These are phyloP conservation scores for Poecile montanus DNA, from an alignment of 2,797 vertebrate species.

Conservation along the genomic window DNA sequence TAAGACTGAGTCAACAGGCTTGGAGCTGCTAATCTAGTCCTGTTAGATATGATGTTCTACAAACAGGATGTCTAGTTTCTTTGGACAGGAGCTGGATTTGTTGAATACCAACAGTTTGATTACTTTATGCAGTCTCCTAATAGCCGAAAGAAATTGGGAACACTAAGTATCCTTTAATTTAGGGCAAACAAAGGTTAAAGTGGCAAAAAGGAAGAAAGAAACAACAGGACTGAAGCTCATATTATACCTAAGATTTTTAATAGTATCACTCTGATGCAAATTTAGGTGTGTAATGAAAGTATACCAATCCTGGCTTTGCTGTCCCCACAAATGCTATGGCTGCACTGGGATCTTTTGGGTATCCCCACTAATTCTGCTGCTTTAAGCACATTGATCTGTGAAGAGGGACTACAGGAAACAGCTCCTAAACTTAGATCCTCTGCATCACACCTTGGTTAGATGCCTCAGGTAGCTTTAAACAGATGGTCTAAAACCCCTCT, in stretches of 20 bases:
- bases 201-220: background rate
- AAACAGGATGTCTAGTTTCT: slow-evolving; percentile 63
- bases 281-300: background rate
- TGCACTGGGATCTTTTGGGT: background rate
- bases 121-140: slow-evolving; percentile 44
- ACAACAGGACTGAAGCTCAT: background rate
- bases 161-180: slow-evolving; percentile 48
- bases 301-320: background rate
- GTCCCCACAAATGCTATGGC: background rate
- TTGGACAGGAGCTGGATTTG: slow-evolving; percentile 25
- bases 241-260: background rate
- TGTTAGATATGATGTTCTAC: slow-evolving; percentile 57
- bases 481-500: background rate
- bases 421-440: background rate
- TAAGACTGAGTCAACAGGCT: slow-evolving; percentile 27
- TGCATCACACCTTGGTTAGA: background rate
- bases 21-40: slow-evolving; percentile 25
- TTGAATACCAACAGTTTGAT: slow-evolving; percentile 9
- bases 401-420: background rate
- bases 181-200: slow-evolving; percentile 20
- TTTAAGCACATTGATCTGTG: background rate
- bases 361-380: background rate
- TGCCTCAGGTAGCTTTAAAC: background rate
- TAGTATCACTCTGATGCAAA: background rate
- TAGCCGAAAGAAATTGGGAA: slow-evolving; percentile 57